Conservation (phyloP, 2,113 vertebrate species). For the Callithrix jacchus region DNA sequence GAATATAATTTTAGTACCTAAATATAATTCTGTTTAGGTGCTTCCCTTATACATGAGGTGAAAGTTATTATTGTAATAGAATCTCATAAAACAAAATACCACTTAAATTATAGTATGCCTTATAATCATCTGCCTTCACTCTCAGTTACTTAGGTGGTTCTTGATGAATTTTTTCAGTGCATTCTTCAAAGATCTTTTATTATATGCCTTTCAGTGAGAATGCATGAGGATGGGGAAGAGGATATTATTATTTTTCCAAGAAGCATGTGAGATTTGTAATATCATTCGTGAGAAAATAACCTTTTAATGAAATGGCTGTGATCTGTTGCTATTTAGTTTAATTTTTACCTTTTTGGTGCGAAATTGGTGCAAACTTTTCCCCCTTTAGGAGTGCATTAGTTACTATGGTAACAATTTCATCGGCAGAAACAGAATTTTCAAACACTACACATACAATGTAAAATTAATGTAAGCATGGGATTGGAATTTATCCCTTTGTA, state of each 20-base stretch:
- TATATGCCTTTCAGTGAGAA: background rate
- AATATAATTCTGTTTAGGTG: background rate
- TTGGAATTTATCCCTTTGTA: constrained; percentile 29
- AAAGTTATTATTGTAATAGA: background rate
- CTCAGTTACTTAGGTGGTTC: background rate
- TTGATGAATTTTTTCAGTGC: background rate
- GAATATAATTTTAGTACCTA: background rate
- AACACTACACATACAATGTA: constrained; percentile 34
- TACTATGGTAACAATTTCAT: constrained; percentile 70
- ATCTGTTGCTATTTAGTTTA: constrained; percentile 63
- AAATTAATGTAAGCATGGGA: constrained; percentile 55
- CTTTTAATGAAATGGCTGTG: constrained; percentile 43
- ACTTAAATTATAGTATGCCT: background rate
- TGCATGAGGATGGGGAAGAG: background rate
- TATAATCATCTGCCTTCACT: background rate
- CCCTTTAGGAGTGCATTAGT: constrained; percentile 48
- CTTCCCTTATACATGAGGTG: background rate
- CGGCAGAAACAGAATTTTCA: constrained; percentile 40
- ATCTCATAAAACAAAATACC: background rate
- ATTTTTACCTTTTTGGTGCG: constrained; percentile 36
- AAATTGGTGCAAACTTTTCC: background rate
- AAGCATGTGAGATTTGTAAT: background rate
- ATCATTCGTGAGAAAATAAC: constrained; percentile 4
- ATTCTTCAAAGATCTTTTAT: background rate
- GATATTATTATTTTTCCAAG: constrained; percentile 21